These are phyloP conservation scores for Liodrosophila aerea DNA, from an alignment of 2,888 invertebrate species.

Conservation along the genomic window DNA sequence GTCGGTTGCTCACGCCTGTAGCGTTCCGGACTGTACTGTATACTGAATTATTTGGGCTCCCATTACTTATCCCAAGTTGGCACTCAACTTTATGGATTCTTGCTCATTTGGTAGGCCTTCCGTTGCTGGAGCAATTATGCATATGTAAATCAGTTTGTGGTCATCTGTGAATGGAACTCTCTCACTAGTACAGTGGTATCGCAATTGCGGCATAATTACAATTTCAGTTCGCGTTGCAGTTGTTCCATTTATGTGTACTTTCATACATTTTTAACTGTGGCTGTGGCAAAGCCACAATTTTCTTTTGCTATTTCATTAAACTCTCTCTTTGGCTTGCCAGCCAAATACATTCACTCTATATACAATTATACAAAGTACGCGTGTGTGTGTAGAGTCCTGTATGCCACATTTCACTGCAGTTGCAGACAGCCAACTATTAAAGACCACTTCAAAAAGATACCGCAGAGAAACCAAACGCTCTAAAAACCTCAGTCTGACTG, in stretches of 20 bases:
- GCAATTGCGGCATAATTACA: constrained; percentile 72
- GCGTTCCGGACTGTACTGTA: not conserved
- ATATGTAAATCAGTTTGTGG: constrained; percentile 42
- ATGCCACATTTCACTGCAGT: constrained; percentile 57
- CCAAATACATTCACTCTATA: constrained; percentile 43
- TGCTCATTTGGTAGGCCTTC: not conserved
- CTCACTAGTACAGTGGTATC: constrained; percentile 32
- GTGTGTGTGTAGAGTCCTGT: constrained; percentile 5
- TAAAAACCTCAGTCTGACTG: constrained; percentile 17
- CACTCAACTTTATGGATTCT: constrained; percentile 9
- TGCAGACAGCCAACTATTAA: constrained; percentile 75
- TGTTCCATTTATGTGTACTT: constrained; percentile 34
- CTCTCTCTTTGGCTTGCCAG: constrained; percentile 55
- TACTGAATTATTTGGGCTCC: not conserved
- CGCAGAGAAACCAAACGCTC: constrained; percentile 44
- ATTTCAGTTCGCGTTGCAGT: constrained; percentile 63
- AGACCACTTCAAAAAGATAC: constrained; percentile 69
- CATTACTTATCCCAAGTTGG: constrained; percentile 3
- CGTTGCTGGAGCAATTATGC: constrained; percentile 3
- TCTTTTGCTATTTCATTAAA: constrained; percentile 66
- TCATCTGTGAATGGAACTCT: constrained; percentile 32
- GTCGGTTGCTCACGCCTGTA: not conserved
- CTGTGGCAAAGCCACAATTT: constrained; percentile 48
- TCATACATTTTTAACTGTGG: not conserved
- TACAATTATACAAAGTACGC: constrained; percentile 16